Percentiles rank a stretch among this genome's conserved stretches.
These are phyloP conservation scores for Sclerodermus sp. DNA, from an alignment of 2,888 invertebrate species.

Conservation along the genomic window DNA sequence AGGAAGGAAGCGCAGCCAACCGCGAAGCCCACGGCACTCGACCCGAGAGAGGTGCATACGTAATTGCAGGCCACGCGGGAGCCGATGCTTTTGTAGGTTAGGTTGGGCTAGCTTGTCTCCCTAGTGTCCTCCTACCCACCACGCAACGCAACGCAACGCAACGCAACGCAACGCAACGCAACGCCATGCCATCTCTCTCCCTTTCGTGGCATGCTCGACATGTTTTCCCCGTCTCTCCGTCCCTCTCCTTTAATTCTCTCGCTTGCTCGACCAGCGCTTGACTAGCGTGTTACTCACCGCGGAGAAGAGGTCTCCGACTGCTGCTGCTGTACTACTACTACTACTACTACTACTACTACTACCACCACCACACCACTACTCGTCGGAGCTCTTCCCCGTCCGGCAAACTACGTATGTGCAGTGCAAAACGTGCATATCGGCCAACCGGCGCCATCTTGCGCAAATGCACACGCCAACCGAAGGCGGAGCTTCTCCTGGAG, in stretches of 20 bases:
- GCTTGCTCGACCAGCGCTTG: too few relatives aligned
- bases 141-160: too few relatives aligned
- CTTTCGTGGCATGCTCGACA: too few relatives aligned
- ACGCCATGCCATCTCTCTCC: conserved; percentile 6
- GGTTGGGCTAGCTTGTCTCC: conserved; percentile 4
- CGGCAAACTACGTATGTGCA: conserved; percentile 5
- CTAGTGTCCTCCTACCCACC: background rate
- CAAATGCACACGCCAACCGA: conserved; percentile 53
- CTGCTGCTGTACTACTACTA: too few relatives aligned
- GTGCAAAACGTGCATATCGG: conserved; percentile 30
- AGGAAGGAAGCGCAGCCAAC: conserved; percentile 57
- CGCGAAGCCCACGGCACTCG: conserved; percentile 47
- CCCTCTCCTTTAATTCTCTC: too few relatives aligned
- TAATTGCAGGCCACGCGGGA: conserved; percentile 50
- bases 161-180: too few relatives aligned
- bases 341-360: too few relatives aligned
- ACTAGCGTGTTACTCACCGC: too few relatives aligned
- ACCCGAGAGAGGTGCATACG: conserved; percentile 51
- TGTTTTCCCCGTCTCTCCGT: too few relatives aligned
- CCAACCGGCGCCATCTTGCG: conserved; percentile 55
- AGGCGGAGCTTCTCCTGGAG: conserved; percentile 52
- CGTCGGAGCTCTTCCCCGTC: too few relatives aligned
- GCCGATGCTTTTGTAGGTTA: conserved; percentile 36
- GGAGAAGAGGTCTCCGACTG: conserved; percentile 20
- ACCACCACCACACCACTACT: too few relatives aligned